Base-by-base conservation (phyloP, 2,113 vertebrate genomes). In the Oreochromis tanganicae region DNA sequence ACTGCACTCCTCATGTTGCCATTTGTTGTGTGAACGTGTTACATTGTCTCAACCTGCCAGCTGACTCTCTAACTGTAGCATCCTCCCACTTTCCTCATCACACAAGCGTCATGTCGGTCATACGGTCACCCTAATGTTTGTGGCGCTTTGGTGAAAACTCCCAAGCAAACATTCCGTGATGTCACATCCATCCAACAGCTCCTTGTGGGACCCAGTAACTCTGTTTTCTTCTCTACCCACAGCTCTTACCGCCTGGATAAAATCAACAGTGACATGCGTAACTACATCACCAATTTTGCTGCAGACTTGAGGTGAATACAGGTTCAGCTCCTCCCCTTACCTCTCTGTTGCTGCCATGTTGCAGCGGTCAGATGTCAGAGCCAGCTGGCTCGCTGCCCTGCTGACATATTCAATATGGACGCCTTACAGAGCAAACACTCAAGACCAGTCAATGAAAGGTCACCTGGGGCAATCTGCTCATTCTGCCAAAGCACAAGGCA, bases 211-310 rank as follows among this genome's bases (percentile, higher is more conserved):
- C 87, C 84, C 87, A 91, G 91, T 95, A 94, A 94, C 93, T 89
- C 54, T 92, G 84, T 93, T 95, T 88, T 95, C 86, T 95, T 95
- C 85, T 97, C 91, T 96, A 87, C 94, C 94, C 91, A 90, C 96
- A 97, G 96, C 94, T 97, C 96, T 92, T 97, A 96, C 93, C 96
- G 95, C 90, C 92, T 97, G 96, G 96, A 97, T 94, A 97, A 96
- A 95, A 96, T 96, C 93, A 97, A 96, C 95, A 96, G 96, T 91
- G 96, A 97, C 93, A 95, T 96, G 96, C 94, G 95, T 94, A 97
- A 96, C 95, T 97, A 97, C 96, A 97, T 97, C 96, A 96, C 96
- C 96, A 97, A 97, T 96, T 96, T 97, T 87, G 96, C 96, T 87
- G 96, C 96, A 95, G 96, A 97, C 95, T 95, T 97, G 93, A 97